Percentiles rank a stretch among this genome's conserved stretches.
Evolutionary conservation across 1,140 invertebrate genomes (phyloP).

Genomic region (Cotesia typhae): DNA sequence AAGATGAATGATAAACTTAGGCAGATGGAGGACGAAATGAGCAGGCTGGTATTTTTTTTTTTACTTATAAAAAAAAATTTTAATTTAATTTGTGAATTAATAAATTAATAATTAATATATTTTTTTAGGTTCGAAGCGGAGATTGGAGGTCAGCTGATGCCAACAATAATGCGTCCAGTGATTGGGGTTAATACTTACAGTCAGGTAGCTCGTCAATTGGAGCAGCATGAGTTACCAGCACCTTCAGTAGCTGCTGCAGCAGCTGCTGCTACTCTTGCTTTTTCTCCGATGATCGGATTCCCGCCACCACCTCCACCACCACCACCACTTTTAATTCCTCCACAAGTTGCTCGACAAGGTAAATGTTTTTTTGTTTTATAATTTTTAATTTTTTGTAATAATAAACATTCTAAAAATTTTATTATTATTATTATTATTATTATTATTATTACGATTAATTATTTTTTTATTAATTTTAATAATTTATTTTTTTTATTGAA

Average conservation of each 20-base stretch:
- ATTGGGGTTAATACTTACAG: conserved; percentile 75
- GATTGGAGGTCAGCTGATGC: conserved; percentile 73
- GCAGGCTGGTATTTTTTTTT: conserved; percentile 68
- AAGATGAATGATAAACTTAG: conserved; percentile 67
- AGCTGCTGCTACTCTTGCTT: conserved; percentile 52
- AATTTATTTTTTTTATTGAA: neutral
- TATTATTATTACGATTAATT: no score
- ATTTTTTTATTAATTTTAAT: no score
- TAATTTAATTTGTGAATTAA: neutral
- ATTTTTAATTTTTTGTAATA: conserved; percentile 29
- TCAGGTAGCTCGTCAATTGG: conserved; percentile 73
- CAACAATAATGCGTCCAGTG: conserved; percentile 68
- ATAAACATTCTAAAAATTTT: neutral
- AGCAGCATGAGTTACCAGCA: conserved; percentile 65
- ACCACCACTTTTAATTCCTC: conserved; percentile 69
- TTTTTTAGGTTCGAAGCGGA: conserved; percentile 84
- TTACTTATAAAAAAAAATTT: conserved; percentile 14
- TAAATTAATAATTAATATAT: conserved; percentile 29
- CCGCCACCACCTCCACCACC: conserved; percentile 66
- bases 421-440: neutral
- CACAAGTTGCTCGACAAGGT: conserved; percentile 68
- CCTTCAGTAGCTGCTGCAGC: conserved; percentile 58
- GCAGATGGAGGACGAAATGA: conserved; percentile 86
- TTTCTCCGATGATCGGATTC: conserved; percentile 55
- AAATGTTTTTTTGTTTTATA: conserved; percentile 19